Evolutionary conservation across 2,888 invertebrate genomes (phyloP).

Genomic region (Drosophila multiciliata): DNA sequence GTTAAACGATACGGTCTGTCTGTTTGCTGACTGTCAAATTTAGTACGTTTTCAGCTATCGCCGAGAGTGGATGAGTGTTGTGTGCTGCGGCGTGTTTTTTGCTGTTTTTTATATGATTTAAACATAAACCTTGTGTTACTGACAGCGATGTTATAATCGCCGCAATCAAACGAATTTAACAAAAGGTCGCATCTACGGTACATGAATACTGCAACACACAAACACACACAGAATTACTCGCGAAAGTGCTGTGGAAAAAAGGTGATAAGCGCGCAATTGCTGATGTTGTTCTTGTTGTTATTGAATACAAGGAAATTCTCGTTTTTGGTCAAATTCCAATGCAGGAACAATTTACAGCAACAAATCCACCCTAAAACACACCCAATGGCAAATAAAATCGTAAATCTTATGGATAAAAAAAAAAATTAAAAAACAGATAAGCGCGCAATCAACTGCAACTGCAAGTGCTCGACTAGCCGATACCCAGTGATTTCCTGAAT

Average conservation of each 20-base stretch:
- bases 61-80: conserved; percentile 39
- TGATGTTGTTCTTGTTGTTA: conserved; percentile 18
- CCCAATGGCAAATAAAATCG: conserved; percentile 43
- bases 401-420: conserved; percentile 50
- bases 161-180: conserved; percentile 24
- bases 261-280: conserved; percentile 71
- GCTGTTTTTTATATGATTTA: conserved; percentile 48
- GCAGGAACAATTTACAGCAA: conserved; percentile 42
- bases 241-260: conserved; percentile 55
- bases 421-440: conserved; percentile 54
- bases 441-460: conserved; percentile 59
- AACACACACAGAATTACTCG: conserved; percentile 17
- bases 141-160: conserved; percentile 23
- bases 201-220: conserved; percentile 26
- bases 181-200: conserved; percentile 34
- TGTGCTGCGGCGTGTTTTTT: conserved; percentile 40
- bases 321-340: conserved; percentile 63
- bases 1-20: conserved; percentile 30
- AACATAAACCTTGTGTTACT: conserved; percentile 41
- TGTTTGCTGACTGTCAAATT: conserved; percentile 31
- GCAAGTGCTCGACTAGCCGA: conserved; percentile 14
- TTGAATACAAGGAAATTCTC: conserved; percentile 35
- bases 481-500: conserved; percentile 17
- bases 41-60: conserved; percentile 60
- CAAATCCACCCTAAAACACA: conserved; percentile 55